These are phyloP conservation scores for Silvanus unidentatus DNA, from an alignment of 2,888 invertebrate genomes.

Conservation along the genomic window DNA sequence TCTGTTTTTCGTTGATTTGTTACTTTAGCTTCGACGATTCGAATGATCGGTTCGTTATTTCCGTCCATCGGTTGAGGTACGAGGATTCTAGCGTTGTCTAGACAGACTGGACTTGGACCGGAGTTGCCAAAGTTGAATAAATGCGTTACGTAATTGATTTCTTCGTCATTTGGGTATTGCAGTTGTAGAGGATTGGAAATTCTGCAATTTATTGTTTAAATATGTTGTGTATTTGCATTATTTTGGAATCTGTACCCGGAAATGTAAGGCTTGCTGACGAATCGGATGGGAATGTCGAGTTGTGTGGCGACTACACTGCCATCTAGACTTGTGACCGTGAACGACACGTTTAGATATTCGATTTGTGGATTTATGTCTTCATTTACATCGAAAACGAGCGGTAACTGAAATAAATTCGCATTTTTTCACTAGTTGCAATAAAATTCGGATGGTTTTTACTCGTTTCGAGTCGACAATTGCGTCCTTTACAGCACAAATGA, in stretches of 20 bases:
- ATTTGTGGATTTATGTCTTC: no score
- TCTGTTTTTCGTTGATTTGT: no score
- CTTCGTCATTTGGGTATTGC: conserved; percentile 7
- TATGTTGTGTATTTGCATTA: no score
- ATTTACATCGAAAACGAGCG: no score
- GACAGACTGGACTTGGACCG: conserved; percentile 22
- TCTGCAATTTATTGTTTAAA: conserved; percentile 9
- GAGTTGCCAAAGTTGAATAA: conserved; percentile 19
- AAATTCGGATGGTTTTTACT: conserved; percentile 12
- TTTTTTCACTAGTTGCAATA: no score
- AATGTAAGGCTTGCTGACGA: conserved; percentile 21
- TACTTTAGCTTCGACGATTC: no score
- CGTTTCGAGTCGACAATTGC: conserved; percentile 12
- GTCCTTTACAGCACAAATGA: conserved; percentile 18
- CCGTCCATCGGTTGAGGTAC: neutral
- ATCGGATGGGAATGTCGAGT: conserved; percentile 11
- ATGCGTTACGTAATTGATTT: conserved; percentile 14
- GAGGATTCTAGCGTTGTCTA: conserved; percentile 10
- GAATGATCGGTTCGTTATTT: no score
- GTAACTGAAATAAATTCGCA: conserved; percentile 13
- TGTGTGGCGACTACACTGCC: conserved; percentile 8
- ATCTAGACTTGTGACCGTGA: conserved; percentile 19
- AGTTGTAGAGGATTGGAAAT: conserved; percentile 20
- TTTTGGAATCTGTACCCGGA: conserved; percentile 20
- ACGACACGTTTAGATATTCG: conserved; percentile 11